Conservation (phyloP, 1,140 invertebrate species). For the Nymphalis io region DNA sequence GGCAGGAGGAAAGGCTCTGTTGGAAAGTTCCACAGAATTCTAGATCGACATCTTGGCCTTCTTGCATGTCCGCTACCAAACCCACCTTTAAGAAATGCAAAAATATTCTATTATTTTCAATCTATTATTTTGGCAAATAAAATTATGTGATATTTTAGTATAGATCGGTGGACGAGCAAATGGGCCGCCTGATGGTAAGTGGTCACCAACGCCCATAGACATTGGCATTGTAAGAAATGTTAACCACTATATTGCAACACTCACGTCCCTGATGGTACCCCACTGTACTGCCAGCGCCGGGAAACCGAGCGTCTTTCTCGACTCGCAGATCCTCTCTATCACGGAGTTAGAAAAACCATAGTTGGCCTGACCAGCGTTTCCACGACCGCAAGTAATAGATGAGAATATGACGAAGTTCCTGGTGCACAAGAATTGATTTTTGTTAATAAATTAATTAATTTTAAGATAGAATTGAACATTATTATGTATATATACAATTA, state of each 20-base stretch:
- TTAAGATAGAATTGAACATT: no score
- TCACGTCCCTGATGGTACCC: slow-evolving; percentile 86
- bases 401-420: slow-evolving; percentile 90
- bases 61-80: slow-evolving; percentile 89
- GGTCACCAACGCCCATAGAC: no score
- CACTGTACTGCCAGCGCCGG: slow-evolving; percentile 87
- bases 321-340: slow-evolving; percentile 87
- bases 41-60: slow-evolving; percentile 88
- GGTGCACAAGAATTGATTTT: neutral
- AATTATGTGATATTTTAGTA: no score
- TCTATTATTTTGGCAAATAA: no score
- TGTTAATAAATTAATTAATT: neutral
- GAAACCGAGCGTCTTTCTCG: slow-evolving; percentile 81
- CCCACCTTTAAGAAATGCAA: slow-evolving; percentile 78
- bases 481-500: no score
- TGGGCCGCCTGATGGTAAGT: no score
- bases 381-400: slow-evolving; percentile 92
- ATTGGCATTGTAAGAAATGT: no score
- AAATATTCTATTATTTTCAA: neutral
- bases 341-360: slow-evolving; percentile 90
- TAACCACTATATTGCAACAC: slow-evolving; percentile 35
- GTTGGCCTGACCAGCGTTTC: slow-evolving; percentile 94
- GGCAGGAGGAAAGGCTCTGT: slow-evolving; percentile 90
- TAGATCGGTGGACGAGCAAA: no score
- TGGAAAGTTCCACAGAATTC: slow-evolving; percentile 91